Conservation (phyloP, 2,113 vertebrate genomes). For the Notothenia rossii region DNA sequence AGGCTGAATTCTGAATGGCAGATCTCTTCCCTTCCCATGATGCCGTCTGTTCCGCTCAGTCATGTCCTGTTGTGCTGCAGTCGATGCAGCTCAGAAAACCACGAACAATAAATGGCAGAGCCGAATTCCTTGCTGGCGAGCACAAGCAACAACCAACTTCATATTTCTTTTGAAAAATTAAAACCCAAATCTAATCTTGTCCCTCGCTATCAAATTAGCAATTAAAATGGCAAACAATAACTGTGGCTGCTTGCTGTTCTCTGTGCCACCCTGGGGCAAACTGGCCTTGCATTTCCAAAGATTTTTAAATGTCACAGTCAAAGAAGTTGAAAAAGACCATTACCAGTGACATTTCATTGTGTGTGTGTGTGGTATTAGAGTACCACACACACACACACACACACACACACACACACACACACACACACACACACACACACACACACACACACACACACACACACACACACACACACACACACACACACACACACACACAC, state of each 20-base stretch:
- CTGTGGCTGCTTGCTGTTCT: slow-evolving; percentile 53
- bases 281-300: slow-evolving; percentile 60
- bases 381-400: slow-evolving; percentile 36
- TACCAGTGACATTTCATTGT: slow-evolving; percentile 77
- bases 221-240: slow-evolving; percentile 75
- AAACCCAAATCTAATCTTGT: slow-evolving; percentile 72
- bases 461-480: no score
- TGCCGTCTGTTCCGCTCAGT: slow-evolving; percentile 51
- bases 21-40: slow-evolving; percentile 15
- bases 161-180: slow-evolving; percentile 47
- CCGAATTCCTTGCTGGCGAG: slow-evolving; percentile 37
- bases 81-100: slow-evolving; percentile 49
- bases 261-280: slow-evolving; percentile 49
- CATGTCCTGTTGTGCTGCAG: slow-evolving; percentile 44
- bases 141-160: slow-evolving; percentile 34
- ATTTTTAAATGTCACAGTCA: slow-evolving; percentile 79
- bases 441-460: slow-evolving; percentile 37
- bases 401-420: slow-evolving; percentile 43
- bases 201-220: slow-evolving; percentile 73
- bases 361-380: slow-evolving; percentile 48
- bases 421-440: slow-evolving; percentile 43
- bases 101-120: slow-evolving; percentile 34
- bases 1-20: slow-evolving; percentile 1
- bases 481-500: background rate
- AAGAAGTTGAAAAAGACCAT: slow-evolving; percentile 73